Conservation (phyloP, 2,888 invertebrate genomes). For the Tenthredo distinguenda region DNA sequence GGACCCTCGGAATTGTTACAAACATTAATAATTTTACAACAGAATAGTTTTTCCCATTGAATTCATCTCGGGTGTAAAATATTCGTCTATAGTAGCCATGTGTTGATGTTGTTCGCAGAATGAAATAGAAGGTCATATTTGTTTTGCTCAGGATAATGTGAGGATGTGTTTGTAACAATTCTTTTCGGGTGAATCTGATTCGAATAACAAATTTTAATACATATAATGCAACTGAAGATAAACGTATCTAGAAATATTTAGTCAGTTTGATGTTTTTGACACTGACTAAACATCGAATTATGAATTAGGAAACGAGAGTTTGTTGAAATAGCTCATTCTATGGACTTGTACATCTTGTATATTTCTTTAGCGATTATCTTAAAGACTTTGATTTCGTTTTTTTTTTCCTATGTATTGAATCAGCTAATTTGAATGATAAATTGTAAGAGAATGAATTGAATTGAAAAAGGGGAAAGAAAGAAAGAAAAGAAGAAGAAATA, state of each 20-base stretch:
- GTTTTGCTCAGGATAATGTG: too few species aligned
- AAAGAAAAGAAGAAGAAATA: background rate
- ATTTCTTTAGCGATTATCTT: background rate
- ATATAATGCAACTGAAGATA: background rate
- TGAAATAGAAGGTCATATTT: too few species aligned
- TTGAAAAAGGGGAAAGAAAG: background rate
- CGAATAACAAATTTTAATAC: background rate
- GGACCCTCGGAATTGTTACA: background rate
- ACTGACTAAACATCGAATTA: background rate
- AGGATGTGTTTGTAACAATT: background rate
- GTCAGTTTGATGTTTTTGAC: background rate
- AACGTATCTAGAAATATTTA: background rate
- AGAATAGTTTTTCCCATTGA: background rate
- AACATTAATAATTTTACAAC: background rate
- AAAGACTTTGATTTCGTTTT: background rate
- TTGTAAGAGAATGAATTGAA: background rate
- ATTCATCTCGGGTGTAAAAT: background rate
- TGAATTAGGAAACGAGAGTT: background rate
- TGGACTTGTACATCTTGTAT: background rate
- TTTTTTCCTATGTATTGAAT: background rate
- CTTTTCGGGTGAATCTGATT: background rate
- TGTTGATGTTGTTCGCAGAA: too few species aligned
- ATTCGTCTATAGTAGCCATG: too few species aligned
- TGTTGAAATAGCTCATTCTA: background rate
- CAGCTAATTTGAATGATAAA: background rate